These are phyloP conservation scores for Platycheirus rosarum DNA, from an alignment of 2,888 invertebrate species.

Conservation along the genomic window DNA sequence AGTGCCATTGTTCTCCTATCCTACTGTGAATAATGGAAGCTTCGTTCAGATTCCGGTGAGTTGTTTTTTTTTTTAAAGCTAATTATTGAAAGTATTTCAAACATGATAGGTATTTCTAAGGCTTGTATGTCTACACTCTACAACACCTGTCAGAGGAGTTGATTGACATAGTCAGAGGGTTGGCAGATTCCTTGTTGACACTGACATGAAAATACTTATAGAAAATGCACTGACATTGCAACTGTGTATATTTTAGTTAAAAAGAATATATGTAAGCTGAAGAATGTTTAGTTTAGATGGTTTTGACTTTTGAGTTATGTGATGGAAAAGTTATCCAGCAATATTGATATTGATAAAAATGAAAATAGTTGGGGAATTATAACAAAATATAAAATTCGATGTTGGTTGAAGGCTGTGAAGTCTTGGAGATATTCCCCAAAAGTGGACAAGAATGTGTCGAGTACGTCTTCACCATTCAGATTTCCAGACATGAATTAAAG, in stretches of 20 bases:
- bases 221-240: too few relatives aligned
- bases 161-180: constrained; percentile 25
- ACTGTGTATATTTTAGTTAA: not conserved
- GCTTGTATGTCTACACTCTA: constrained; percentile 3
- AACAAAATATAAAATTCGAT: too few relatives aligned
- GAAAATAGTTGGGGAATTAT: too few relatives aligned
- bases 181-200: constrained; percentile 16
- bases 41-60: constrained; percentile 96
- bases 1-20: constrained; percentile 93
- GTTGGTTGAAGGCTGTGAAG: too few relatives aligned
- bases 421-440: too few relatives aligned
- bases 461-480: too few relatives aligned
- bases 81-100: constrained; percentile 16
- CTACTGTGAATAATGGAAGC: constrained; percentile 92
- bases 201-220: too few relatives aligned
- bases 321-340: too few relatives aligned
- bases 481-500: too few relatives aligned
- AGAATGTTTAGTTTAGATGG: not conserved
- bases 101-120: constrained; percentile 19
- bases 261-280: too few relatives aligned
- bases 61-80: constrained; percentile 75
- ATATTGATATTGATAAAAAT: too few relatives aligned
- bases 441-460: too few relatives aligned
- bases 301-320: not conserved
- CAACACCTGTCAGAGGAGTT: not conserved